Conservation (phyloP, 53 echinoderm and acorn worm species). For the Mesocentrotus franciscanus region DNA sequence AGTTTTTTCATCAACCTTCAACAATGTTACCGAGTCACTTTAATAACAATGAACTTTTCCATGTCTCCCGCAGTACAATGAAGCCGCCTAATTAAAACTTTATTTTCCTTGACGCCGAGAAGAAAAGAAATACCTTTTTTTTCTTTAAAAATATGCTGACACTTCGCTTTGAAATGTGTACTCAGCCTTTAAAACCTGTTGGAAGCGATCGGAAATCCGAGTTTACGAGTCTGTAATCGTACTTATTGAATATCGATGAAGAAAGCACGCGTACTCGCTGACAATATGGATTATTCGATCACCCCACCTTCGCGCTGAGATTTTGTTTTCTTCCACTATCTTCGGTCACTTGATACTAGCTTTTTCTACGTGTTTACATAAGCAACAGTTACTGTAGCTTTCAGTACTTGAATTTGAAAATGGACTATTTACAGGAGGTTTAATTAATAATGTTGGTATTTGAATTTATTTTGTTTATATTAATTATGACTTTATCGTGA, state of each 20-base stretch:
- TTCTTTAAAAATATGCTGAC: too few species aligned
- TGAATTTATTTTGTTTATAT: too few species aligned
- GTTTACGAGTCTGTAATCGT: slow-evolving; percentile 60
- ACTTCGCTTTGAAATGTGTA: not conserved
- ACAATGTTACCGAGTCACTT: too few species aligned
- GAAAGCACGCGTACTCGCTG: slow-evolving; percentile 52
- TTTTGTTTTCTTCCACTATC: slow-evolving; percentile 50
- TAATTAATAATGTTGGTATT: too few species aligned
- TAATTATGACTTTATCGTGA: too few species aligned
- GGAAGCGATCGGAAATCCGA: slow-evolving; percentile 31
- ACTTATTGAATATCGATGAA: slow-evolving; percentile 64
- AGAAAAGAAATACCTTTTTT: too few species aligned
- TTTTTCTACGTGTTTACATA: not conserved
- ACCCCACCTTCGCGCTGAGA: slow-evolving; percentile 32
- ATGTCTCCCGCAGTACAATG: too few species aligned
- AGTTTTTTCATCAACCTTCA: too few species aligned
- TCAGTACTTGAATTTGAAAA: not conserved
- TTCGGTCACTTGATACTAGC: not conserved
- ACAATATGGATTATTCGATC: slow-evolving; percentile 63
- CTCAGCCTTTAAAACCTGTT: slow-evolving; percentile 19
- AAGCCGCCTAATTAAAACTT: too few species aligned
- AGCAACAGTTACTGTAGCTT: not conserved
- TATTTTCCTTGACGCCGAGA: too few species aligned
- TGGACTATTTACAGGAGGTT: too few species aligned
- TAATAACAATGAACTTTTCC: too few species aligned